Base-by-base conservation (phyloP, 2,888 invertebrate species). In the Petrophora chlorosata region DNA sequence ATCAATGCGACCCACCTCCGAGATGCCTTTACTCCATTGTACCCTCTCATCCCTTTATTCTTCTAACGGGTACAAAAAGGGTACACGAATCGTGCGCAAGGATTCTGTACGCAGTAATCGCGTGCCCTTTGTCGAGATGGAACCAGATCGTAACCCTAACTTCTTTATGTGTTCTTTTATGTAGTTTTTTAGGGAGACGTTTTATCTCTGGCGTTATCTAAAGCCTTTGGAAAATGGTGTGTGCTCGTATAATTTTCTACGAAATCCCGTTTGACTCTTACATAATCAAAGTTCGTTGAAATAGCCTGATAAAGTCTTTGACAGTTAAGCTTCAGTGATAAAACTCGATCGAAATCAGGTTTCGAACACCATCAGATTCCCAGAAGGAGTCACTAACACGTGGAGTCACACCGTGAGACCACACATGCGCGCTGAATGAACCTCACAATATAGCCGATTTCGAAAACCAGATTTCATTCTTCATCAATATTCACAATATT, bases 401-500 rank as follows among this genome's bases (percentile, higher is more conserved):
- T 85, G 82, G 67, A 67, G 61, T 17, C 30, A 42, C 64, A 81
- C 85, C 87, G 88, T 88, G 89, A 76, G 89, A 89, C 87, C 87
- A 86, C 86, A 85, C 84, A 80, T 70, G 77, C 59, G 75, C 59
- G 59, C 61, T 74, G 72, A 77, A 83, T 76, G 67, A 75, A 73
- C 71, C 72, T 67, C 59, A 62, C 63, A 70, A 72, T 68, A 64
- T 70, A 73, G 67, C 67, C 75, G 73, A 81, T 81, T 82, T 73
- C 75, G 49, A 81, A 82, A 89, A 90, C 90, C 85, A 82, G 90
- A 88, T 88, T 85, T 65, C 76, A 79, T 89, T 88, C 88, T 88
- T 86, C 87, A 90, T 90, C 89, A 89, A 90, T 90, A 90, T 90
- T 89, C 90, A 90, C 89, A 85, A 90, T 90, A 89, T 87, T 79